Evolutionary conservation across 1,140 invertebrate genomes (phyloP).

Genomic region (Lamellibrachia luymesi): DNA sequence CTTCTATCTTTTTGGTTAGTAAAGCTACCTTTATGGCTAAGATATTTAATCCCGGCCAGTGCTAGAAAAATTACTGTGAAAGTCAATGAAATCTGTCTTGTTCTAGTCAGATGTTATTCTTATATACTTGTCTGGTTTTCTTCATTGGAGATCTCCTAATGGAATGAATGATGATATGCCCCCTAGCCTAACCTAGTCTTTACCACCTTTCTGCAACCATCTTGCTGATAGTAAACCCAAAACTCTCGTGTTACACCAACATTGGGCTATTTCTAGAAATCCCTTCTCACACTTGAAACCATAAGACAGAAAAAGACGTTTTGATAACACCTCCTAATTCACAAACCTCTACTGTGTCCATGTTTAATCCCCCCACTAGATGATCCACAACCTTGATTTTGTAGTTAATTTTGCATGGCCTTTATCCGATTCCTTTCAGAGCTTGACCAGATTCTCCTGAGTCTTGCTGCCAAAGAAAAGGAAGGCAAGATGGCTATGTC

Average conservation of each 20-base stretch:
- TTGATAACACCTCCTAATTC: neutral
- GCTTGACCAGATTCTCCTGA: conserved; percentile 3
- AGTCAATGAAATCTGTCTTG: neutral
- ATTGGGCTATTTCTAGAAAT: neutral
- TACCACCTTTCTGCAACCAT: too few relatives aligned
- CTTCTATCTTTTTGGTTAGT: neutral
- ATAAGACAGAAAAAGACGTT: neutral
- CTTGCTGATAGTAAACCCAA: neutral
- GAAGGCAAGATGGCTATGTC: neutral
- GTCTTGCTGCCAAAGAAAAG: neutral
- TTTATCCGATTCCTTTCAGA: neutral
- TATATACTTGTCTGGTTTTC: too few relatives aligned
- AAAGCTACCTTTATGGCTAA: neutral
- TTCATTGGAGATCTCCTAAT: too few relatives aligned
- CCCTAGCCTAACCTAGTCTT: too few relatives aligned
- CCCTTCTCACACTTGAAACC: neutral
- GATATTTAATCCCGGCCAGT: neutral
- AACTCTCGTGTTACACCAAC: neutral
- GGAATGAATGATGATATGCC: too few relatives aligned
- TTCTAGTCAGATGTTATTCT: too few relatives aligned
- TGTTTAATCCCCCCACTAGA: neutral
- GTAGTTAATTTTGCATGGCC: neutral
- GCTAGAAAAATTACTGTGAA: neutral
- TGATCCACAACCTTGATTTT: neutral
- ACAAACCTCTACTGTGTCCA: neutral